A percentile compares a stretch with the other conserved stretches of the same genome.
phyloP scores from a whole-genome alignment of 2,888 invertebrate species.

The Orthosia incerta region DNA sequence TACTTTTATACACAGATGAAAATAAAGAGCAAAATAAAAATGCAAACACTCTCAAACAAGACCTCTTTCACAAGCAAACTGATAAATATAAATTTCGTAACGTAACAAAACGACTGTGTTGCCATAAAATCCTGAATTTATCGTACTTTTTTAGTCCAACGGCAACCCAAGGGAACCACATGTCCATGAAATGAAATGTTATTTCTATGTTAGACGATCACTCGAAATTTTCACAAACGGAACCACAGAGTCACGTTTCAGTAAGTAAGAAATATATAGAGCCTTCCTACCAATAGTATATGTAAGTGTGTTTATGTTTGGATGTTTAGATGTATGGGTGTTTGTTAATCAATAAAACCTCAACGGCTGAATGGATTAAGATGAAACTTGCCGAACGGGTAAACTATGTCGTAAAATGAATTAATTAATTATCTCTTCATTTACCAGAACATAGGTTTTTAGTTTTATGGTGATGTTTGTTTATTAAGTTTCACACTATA shows the following conservation, averaged over 20 bases:
- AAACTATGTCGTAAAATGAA: too few relatives aligned
- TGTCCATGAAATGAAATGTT: conserved; percentile 57
- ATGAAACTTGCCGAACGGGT: too few relatives aligned
- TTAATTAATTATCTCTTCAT: too few relatives aligned
- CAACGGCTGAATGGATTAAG: too few relatives aligned
- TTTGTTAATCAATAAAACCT: too few relatives aligned
- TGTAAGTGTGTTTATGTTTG: too few relatives aligned
- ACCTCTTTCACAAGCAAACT: conserved; percentile 1
- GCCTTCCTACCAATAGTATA: neutral
- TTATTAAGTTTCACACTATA: too few relatives aligned
- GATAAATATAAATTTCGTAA: conserved; percentile 31
- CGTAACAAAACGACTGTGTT: conserved; percentile 37
- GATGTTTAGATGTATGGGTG: too few relatives aligned
- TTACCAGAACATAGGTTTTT: too few relatives aligned
- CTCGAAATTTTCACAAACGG: conserved; percentile 40
- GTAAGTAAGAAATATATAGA: neutral
- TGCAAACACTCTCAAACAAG: neutral
- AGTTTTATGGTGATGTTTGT: too few relatives aligned
- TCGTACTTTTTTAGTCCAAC: conserved; percentile 54
- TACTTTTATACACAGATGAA: conserved; percentile 3
- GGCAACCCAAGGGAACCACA: conserved; percentile 50
- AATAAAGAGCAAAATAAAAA: conserved; percentile 18
- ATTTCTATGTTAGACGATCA: conserved; percentile 56
- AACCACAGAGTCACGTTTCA: conserved; percentile 19
- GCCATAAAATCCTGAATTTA: conserved; percentile 51